Base-by-base conservation (phyloP, 1,140 invertebrate species). In the Hermetia illucens region DNA sequence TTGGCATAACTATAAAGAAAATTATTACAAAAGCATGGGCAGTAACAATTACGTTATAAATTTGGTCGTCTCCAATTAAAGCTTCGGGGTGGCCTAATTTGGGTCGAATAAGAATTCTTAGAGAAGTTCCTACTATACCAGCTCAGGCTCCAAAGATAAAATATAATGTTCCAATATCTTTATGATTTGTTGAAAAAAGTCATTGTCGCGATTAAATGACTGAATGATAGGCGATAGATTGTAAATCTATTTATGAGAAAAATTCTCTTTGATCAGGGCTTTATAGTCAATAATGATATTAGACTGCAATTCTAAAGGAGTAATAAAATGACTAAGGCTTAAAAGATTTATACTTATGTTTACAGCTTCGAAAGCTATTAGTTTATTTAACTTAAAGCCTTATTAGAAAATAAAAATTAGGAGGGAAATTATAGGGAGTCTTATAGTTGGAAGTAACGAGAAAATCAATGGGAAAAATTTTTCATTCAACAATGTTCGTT, bases 1-100 rank as follows among this genome's bases (percentile, higher is more conserved):
- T 67, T 34, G 77, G 78, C 66, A 82, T 82, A 41, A 82, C 73
- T 65, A 80, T 76, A 66, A 82, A 80, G 62, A 82, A 83, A 74
- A 82, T 78, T 71, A 81, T 82, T 47, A 81, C 53, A 64, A 82
- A 77, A 42, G 74, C 79, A 66, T 84, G 77, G 5, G 66, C 64
- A 8, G 78, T 83, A 15, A 82, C 69, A 58, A 82, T 65, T 39
- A 68, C 63, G 63, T 82, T 81, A 69, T 79, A 81, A 58, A 77
- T 68, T 66, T 79, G 70, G 52, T 75, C 70, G 66, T 79, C 67
- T 25, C 62, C 63, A 61, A 81, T 71, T 54, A 76, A 62, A 31
- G 50, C 56, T 21, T 69, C 71, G 0, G 71, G 68, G 5, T 56
- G 65, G 17, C 67, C 66, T 65, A 82, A 62, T 68, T 82, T 74